Conservation (phyloP, 2,888 invertebrate genomes). For the Chesias legatella region DNA sequence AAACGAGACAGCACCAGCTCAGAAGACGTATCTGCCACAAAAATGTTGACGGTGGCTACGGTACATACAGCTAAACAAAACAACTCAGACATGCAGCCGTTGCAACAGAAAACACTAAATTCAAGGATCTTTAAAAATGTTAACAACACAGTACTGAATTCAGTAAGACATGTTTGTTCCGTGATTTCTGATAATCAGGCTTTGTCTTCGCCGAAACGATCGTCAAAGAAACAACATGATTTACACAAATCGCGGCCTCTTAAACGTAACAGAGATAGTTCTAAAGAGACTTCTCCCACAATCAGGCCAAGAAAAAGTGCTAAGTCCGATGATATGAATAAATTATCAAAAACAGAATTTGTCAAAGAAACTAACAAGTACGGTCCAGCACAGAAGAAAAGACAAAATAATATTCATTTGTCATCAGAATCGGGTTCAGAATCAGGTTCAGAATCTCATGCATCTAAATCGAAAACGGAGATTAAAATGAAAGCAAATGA, state of each 20-base stretch:
- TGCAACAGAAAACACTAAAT: neutral
- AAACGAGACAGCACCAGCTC: slow-evolving; percentile 4
- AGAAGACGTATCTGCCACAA: neutral
- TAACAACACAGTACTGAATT: neutral
- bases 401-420: neutral
- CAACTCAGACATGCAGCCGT: neutral
- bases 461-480: neutral
- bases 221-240: neutral
- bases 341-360: neutral
- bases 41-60: neutral
- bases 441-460: too few species aligned
- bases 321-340: neutral
- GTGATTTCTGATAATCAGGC: too few species aligned
- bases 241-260: neutral
- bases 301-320: neutral
- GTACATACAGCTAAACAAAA: neutral
- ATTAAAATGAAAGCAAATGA: neutral
- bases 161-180: neutral
- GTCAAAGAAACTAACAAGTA: neutral
- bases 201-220: neutral
- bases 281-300: neutral
- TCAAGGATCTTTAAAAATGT: neutral
- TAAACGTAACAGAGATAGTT: slow-evolving; percentile 1
- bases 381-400: neutral
- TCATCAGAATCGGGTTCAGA: too few species aligned